phyloP scores from a whole-genome alignment of 1,140 invertebrate genomes.

The Macrocentrus cingulum region DNA sequence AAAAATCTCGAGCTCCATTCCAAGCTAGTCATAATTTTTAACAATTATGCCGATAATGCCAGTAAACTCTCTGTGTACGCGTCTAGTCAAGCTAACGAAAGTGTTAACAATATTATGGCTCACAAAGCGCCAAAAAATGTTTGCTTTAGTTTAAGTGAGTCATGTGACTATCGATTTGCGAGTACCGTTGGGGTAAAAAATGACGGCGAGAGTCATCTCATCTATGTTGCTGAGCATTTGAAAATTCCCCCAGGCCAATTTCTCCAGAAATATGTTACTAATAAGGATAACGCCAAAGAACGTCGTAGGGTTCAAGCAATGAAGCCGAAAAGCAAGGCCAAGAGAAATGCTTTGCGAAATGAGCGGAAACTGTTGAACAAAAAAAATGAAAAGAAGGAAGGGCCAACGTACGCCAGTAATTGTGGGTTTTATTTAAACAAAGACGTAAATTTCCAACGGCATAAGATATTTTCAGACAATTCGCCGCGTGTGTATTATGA shows the following conservation, averaged over 20 bases:
- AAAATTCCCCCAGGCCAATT: conserved; percentile 12
- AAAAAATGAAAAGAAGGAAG: background rate
- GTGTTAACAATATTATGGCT: no score
- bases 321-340: background rate
- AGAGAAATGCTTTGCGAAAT: background rate
- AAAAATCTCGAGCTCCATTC: no score
- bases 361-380: background rate
- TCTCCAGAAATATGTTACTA: no score
- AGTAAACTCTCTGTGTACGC: conserved; percentile 32
- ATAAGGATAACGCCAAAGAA: conserved; percentile 14
- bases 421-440: conserved; percentile 1
- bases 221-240: conserved; percentile 17
- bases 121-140: conserved; percentile 36
- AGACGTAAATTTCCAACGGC: background rate
- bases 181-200: conserved; percentile 31
- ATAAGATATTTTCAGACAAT: background rate
- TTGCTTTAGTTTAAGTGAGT: conserved; percentile 31
- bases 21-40: no score
- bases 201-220: conserved; percentile 21
- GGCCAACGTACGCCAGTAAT: background rate
- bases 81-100: conserved; percentile 38
- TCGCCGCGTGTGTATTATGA: conserved; percentile 9
- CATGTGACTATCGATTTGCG: conserved; percentile 27
- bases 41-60: conserved; percentile 34
- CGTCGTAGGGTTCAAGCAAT: background rate